These are phyloP conservation scores for Acanthoscelides obtectus DNA, from an alignment of 2,888 invertebrate genomes.

Conservation along the genomic window DNA sequence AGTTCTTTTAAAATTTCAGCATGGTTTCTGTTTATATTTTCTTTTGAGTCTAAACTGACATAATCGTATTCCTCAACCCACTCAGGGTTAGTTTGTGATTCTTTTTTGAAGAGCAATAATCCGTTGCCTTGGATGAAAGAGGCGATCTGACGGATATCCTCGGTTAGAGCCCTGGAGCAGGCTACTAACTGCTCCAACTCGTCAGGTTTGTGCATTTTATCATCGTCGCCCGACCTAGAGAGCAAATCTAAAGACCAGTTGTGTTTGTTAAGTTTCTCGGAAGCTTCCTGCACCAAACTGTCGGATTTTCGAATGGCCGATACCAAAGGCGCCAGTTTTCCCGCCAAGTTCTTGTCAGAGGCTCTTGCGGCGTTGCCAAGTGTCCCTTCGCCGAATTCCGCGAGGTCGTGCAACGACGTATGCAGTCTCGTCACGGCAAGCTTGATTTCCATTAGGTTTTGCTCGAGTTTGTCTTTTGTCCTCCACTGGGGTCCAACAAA, in stretches of 20 bases:
- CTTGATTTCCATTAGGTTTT: constrained; percentile 77
- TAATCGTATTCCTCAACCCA: constrained; percentile 88
- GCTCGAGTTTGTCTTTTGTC: constrained; percentile 70
- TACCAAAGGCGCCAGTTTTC: constrained; percentile 73
- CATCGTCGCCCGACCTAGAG: constrained; percentile 32
- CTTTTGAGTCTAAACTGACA: constrained; percentile 76
- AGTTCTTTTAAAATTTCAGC: constrained; percentile 69
- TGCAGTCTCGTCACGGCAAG: constrained; percentile 72
- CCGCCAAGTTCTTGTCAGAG: constrained; percentile 66
- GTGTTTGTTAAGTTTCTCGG: constrained; percentile 66
- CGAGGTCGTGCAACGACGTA: constrained; percentile 78
- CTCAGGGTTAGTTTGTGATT: constrained; percentile 50
- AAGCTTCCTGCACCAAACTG: constrained; percentile 72
- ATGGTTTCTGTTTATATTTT: constrained; percentile 64
- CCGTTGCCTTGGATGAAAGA: constrained; percentile 88
- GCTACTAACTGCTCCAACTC: constrained; percentile 85
- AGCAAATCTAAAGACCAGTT: constrained; percentile 74
- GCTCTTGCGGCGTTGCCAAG: constrained; percentile 81
- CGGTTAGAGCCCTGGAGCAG: constrained; percentile 79
- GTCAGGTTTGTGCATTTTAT: constrained; percentile 62
- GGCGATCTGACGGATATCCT: constrained; percentile 84
- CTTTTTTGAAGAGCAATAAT: constrained; percentile 69
- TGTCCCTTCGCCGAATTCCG: constrained; percentile 85
- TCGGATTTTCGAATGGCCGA: constrained; percentile 77
- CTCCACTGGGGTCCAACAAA: constrained; percentile 69